These are phyloP conservation scores for Zhuqinia jingwanae DNA, from an alignment of 2,888 invertebrate genomes.

Conservation along the genomic window DNA sequence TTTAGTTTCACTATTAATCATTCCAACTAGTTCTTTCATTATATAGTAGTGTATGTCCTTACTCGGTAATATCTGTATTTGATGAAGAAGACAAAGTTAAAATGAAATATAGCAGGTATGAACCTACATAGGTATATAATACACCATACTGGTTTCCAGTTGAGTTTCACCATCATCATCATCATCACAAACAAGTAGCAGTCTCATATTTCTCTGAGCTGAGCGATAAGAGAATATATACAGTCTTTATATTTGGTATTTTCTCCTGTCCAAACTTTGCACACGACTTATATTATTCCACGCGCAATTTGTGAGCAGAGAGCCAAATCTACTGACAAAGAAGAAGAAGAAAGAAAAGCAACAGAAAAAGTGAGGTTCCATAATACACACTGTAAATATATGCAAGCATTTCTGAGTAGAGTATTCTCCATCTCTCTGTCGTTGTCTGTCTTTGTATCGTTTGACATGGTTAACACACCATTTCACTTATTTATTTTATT, in stretches of 20 bases:
- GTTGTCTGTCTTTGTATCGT: not conserved
- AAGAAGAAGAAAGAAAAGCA: not conserved
- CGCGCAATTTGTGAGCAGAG: slow-evolving; percentile 17
- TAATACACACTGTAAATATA: not conserved
- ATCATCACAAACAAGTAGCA: not conserved
- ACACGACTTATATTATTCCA: not conserved
- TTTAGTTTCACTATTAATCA: slow-evolving; percentile 4
- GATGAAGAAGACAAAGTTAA: no score
- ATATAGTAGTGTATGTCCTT: no score
- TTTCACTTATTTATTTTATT: slow-evolving; percentile 33
- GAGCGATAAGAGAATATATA: no score
- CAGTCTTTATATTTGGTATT: slow-evolving; percentile 5
- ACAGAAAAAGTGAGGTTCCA: slow-evolving; percentile 14
- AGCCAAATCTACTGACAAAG: not conserved
- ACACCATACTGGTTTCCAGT: no score
- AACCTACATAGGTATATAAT: no score
- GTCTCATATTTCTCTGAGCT: slow-evolving; percentile 19
- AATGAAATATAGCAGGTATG: no score
- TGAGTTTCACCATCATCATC: slow-evolving; percentile 7
- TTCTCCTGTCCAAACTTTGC: slow-evolving; percentile 28
- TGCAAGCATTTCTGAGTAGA: not conserved
- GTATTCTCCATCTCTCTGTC: no score
- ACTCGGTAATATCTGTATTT: no score
- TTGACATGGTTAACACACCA: slow-evolving; percentile 40
- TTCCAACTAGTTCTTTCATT: not conserved